A percentile compares a stretch with the other conserved stretches of the same genome.
These are phyloP conservation scores for Zaprionus capensis DNA, from an alignment of 1,140 invertebrate genomes.

Conservation along the genomic window DNA sequence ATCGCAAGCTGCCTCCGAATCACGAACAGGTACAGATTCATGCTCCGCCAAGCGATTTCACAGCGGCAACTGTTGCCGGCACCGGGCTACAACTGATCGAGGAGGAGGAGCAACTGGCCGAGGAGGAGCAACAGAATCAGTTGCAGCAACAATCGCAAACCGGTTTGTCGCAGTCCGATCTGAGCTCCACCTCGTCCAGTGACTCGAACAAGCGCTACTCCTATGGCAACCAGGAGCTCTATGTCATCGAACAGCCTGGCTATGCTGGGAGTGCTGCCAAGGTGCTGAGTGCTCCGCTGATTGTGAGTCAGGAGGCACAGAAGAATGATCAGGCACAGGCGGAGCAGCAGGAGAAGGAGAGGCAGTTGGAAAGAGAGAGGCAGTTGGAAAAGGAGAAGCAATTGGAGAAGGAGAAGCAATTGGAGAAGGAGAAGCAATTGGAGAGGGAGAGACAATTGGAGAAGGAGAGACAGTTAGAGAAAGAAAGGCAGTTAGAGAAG, in stretches of 20 bases:
- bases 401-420: background rate
- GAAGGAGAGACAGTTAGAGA: background rate
- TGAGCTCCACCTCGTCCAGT: conserved; percentile 89
- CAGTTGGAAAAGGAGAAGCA: conserved; percentile 12
- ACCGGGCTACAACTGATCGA: conserved; percentile 85
- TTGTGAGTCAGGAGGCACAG: conserved; percentile 20
- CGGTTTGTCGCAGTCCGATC: conserved; percentile 90
- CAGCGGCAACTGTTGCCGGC: conserved; percentile 4
- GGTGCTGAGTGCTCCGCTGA: conserved; percentile 44
- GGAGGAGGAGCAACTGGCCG: conserved; percentile 84
- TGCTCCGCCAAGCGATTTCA: conserved; percentile 70
- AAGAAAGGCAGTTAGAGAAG: background rate
- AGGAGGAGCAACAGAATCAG: conserved; percentile 78
- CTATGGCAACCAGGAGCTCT: conserved; percentile 91
- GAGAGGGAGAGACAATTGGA: background rate
- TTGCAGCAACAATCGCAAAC: conserved; percentile 85
- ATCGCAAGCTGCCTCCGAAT: conserved; percentile 60
- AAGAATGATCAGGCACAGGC: conserved; percentile 21
- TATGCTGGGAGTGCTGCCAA: conserved; percentile 84
- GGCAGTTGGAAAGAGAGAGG: background rate
- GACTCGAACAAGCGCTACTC: conserved; percentile 90
- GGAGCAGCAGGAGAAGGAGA: conserved; percentile 3
- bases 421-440: background rate
- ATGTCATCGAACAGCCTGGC: conserved; percentile 89
- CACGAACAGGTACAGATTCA: conserved; percentile 83